These are phyloP conservation scores for Panthera uncia DNA, from an alignment of 2,113 vertebrate species.

Conservation along the genomic window DNA sequence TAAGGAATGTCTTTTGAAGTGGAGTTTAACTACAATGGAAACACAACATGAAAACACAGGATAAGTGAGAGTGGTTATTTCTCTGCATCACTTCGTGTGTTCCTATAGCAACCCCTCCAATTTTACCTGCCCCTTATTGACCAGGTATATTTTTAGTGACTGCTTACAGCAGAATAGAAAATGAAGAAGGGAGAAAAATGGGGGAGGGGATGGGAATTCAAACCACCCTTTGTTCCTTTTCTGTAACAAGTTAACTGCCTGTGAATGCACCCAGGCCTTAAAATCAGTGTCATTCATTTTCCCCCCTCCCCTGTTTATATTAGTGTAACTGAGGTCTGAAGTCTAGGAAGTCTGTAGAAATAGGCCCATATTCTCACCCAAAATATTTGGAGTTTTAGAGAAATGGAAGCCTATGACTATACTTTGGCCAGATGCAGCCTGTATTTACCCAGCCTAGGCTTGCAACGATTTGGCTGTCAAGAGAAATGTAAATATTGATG, in stretches of 20 bases:
- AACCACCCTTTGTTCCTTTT: background rate
- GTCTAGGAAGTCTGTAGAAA: background rate
- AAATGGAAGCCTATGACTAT: background rate
- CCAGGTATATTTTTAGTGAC: constrained; percentile 60
- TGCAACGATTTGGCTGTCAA: constrained; percentile 30
- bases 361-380: background rate
- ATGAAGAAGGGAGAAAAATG: background rate
- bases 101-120: constrained; percentile 60
- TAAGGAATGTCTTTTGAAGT: constrained; percentile 53
- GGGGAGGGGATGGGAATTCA: background rate
- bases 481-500: constrained; percentile 72
- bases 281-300: background rate
- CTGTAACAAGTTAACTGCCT: background rate
- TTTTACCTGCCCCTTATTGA: constrained; percentile 68
- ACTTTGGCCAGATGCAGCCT: constrained; percentile 10
- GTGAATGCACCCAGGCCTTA: background rate
- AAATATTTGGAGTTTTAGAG: background rate
- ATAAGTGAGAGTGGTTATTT: constrained; percentile 34
- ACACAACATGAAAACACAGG: constrained; percentile 22
- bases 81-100: constrained; percentile 16
- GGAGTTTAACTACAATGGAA: constrained; percentile 26
- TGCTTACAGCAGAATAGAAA: constrained; percentile 42
- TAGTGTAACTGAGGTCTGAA: background rate
- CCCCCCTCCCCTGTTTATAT: background rate
- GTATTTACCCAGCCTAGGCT: constrained; percentile 36